Evolutionary conservation across 1,140 invertebrate species (phyloP).

Genomic region (honey bee (Apis mellifera)): Amel_HAv3.1 CM009931.2:10434001-10434500

Average conservation of each 20-base stretch:
- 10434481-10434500: slow-evolving; percentile 68
- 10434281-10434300: background rate
- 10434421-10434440: slow-evolving; percentile 17
- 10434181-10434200: slow-evolving; percentile 23
- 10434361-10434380: too few relatives aligned
- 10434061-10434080: slow-evolving; percentile 75
- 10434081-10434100: slow-evolving; percentile 78
- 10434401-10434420: background rate
- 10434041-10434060: slow-evolving; percentile 82
- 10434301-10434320: background rate
- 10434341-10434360: too few relatives aligned
- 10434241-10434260: background rate
- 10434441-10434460: slow-evolving; percentile 55
- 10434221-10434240: background rate
- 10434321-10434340: background rate
- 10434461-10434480: slow-evolving; percentile 66
- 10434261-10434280: background rate
- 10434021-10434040: slow-evolving; percentile 82
- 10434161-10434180: slow-evolving; percentile 33
- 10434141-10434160: slow-evolving; percentile 22
- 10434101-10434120: slow-evolving; percentile 78
- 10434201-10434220: slow-evolving; percentile 10
- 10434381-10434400: too few relatives aligned
- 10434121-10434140: slow-evolving; percentile 60
- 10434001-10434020: slow-evolving; percentile 79